Evolutionary conservation across 2,797 vertebrate species (phyloP).

Genomic region (Chelonia mydas): DNA sequence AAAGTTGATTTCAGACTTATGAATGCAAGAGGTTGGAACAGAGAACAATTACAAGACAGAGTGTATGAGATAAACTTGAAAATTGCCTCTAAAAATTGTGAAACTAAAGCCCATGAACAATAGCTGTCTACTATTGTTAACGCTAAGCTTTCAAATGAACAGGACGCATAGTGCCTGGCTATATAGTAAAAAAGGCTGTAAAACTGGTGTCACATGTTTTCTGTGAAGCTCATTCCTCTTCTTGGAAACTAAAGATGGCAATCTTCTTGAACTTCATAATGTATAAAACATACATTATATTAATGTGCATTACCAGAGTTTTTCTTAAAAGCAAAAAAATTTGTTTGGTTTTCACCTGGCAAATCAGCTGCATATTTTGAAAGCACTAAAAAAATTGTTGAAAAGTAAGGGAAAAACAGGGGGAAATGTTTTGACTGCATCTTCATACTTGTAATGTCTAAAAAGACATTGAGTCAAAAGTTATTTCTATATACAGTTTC

Average conservation of each 20-base stretch:
- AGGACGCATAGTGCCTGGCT: constrained; percentile 50
- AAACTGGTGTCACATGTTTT: constrained; percentile 27
- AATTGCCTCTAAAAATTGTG: constrained; percentile 8
- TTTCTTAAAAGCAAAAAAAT: not conserved
- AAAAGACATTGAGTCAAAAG: not conserved
- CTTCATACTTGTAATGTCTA: not conserved
- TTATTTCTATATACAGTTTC: not conserved
- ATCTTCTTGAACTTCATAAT: not conserved
- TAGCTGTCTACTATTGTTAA: constrained; percentile 7
- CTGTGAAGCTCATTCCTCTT: not conserved
- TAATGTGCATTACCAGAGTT: not conserved
- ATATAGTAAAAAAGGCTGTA: not conserved
- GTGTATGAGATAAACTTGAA: constrained; percentile 1
- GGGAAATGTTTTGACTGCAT: not conserved
- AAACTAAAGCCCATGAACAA: constrained; percentile 14
- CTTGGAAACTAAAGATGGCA: accelerated
- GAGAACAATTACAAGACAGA: not conserved
- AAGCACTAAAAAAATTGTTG: not conserved
- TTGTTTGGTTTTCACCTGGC: not conserved
- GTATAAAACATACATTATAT: not conserved
- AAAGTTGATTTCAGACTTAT: not conserved
- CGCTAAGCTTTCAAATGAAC: not conserved
- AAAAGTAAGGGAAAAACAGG: not conserved
- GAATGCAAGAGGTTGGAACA: not conserved
- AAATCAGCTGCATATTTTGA: not conserved